Evolutionary conservation across 2,797 vertebrate species (phyloP).

Genomic region (Acipenser transmontanus): DNA sequence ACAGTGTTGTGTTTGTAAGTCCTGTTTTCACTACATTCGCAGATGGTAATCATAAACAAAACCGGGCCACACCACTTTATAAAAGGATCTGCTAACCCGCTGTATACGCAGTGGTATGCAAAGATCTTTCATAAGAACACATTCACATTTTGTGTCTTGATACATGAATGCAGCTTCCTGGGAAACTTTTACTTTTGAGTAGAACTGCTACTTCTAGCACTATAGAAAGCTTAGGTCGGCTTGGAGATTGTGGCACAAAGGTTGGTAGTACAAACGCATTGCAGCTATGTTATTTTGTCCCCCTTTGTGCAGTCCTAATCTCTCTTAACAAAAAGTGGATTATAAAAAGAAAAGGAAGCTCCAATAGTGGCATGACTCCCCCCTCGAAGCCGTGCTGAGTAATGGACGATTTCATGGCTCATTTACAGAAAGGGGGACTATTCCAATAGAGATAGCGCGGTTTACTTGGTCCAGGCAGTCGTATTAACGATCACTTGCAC

Average conservation of each 20-base stretch:
- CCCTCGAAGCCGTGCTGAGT: slow-evolving; percentile 46
- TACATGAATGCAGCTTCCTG: slow-evolving; percentile 13
- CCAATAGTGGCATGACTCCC: slow-evolving; percentile 44
- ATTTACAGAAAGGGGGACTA: slow-evolving; percentile 54
- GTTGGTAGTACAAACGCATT: slow-evolving; percentile 7
- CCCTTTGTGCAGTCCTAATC: slow-evolving; percentile 34
- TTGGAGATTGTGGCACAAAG: slow-evolving; percentile 13
- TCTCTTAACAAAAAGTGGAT: slow-evolving; percentile 44
- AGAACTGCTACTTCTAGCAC: slow-evolving; percentile 1
- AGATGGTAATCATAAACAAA: no score
- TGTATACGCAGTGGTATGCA: neutral
- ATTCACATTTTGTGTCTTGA: neutral
- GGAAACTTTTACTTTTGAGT: neutral
- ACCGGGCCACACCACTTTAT: no score
- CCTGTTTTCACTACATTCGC: no score
- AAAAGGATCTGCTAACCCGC: neutral
- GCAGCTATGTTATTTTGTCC: slow-evolving; percentile 5
- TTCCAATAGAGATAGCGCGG: slow-evolving; percentile 41
- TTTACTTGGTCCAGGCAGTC: slow-evolving; percentile 42
- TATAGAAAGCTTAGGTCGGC: slow-evolving; percentile 1
- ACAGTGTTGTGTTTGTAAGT: no score
- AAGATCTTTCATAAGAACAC: slow-evolving; percentile 3
- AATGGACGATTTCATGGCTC: slow-evolving; percentile 61
- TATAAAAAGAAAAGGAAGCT: slow-evolving; percentile 58
- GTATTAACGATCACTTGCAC: no score